phyloP scores from a whole-genome alignment of 2,888 invertebrate species.

The Ariolimax columbianus region DNA sequence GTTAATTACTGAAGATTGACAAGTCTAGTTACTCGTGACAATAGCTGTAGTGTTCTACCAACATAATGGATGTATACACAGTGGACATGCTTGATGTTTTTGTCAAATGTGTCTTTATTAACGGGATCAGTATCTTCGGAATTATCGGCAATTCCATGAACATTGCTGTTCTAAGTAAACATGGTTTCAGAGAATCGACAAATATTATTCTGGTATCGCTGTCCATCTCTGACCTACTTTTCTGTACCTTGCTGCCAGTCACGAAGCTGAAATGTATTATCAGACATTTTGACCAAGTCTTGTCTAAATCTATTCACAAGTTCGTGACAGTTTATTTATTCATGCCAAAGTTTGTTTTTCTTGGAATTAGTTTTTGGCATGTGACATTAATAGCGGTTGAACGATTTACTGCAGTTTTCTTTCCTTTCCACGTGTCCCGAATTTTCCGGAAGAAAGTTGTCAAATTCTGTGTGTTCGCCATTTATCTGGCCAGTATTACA shows the following conservation, averaged over 20 bases:
- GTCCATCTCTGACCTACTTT: slow-evolving; percentile 18
- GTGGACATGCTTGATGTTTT: background rate
- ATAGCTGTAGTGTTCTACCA: background rate
- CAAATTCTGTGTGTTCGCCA: background rate
- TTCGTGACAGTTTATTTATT: slow-evolving; percentile 1
- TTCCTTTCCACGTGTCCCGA: slow-evolving; percentile 12
- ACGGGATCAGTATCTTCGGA: slow-evolving; percentile 18
- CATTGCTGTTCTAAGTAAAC: slow-evolving; percentile 11
- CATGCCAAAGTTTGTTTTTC: slow-evolving; percentile 38
- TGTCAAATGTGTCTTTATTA: background rate
- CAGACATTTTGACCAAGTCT: background rate
- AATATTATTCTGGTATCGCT: slow-evolving; percentile 28
- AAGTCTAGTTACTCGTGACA: too few species aligned
- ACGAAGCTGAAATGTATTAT: slow-evolving; percentile 10
- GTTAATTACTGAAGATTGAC: too few species aligned
- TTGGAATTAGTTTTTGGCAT: slow-evolving; percentile 17
- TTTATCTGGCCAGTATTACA: background rate
- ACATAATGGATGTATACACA: background rate
- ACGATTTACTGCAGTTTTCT: slow-evolving; percentile 27
- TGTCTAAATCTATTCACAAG: background rate
- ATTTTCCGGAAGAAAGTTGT: background rate
- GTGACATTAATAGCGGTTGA: slow-evolving; percentile 19
- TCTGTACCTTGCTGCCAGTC: slow-evolving; percentile 12
- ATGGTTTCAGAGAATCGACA: slow-evolving; percentile 27
- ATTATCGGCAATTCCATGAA: slow-evolving; percentile 25